phyloP scores from a whole-genome alignment of 2,888 invertebrate genomes.

The Tribolium freemani region DNA sequence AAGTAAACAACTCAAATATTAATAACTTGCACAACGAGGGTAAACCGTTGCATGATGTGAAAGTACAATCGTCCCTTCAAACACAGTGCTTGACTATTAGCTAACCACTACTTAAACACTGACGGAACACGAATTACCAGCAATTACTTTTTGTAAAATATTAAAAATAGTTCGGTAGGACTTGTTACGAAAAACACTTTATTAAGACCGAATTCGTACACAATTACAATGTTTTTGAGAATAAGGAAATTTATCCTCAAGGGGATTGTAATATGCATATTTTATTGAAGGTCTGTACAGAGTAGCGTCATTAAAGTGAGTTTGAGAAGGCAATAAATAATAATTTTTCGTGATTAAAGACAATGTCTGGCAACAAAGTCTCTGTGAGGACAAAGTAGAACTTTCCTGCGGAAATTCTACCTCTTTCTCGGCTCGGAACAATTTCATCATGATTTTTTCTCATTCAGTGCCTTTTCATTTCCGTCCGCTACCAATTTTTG shows the following conservation, averaged over 20 bases:
- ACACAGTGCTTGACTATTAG: background rate
- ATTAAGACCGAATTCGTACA: too few relatives aligned
- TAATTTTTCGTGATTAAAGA: conserved; percentile 11
- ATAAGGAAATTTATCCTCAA: background rate
- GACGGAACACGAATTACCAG: background rate
- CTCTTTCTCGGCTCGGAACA: conserved; percentile 14
- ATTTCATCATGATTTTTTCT: conserved; percentile 36
- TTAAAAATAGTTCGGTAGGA: background rate
- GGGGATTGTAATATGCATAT: background rate
- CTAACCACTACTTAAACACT: background rate
- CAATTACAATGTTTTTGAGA: background rate
- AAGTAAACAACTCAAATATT: background rate
- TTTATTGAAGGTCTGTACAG: background rate
- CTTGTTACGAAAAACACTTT: background rate
- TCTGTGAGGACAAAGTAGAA: conserved; percentile 1
- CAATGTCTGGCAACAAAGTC: background rate
- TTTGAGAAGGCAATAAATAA: background rate
- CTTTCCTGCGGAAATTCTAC: conserved; percentile 27
- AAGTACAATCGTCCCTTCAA: background rate
- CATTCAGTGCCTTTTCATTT: conserved; percentile 38
- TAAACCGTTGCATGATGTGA: background rate
- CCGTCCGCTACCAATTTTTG: conserved; percentile 28
- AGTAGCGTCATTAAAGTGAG: background rate
- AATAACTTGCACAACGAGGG: background rate
- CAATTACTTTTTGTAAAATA: background rate